Percentiles rank a stretch among this genome's conserved stretches.
phyloP scores from a whole-genome alignment of 2,113 vertebrate species.

The Dicrurus megarhynchus region DNA sequence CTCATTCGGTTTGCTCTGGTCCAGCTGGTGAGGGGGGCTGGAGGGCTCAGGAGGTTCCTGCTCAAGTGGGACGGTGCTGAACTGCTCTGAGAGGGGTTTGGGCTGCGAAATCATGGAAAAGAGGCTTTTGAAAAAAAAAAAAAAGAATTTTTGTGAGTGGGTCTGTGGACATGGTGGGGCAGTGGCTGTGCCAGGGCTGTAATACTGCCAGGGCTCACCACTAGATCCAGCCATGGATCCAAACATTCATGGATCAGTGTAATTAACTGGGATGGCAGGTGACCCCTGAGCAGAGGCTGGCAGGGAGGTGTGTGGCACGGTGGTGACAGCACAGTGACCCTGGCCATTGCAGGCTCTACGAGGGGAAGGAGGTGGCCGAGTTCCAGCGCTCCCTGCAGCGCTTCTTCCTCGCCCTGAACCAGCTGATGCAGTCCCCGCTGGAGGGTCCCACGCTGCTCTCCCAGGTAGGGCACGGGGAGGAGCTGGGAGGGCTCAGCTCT shows the following conservation, averaged over 20 bases:
- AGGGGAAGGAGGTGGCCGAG: conserved; percentile 36
- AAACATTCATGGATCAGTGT: fast-evolving
- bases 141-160: not conserved
- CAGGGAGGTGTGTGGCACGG: fast-evolving
- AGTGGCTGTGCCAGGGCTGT: not conserved
- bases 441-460: conserved; percentile 32
- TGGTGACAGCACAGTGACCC: not conserved
- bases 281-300: not conserved
- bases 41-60: not conserved
- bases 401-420: conserved; percentile 30
- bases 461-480: not conserved
- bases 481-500: not conserved
- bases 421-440: conserved; percentile 39
- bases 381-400: not conserved
- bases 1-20: fast-evolving
- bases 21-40: too few relatives aligned
- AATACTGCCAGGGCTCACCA: not conserved
- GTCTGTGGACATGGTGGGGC: fast-evolving
- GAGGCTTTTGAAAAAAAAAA: fast-evolving
- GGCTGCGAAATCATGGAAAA: not conserved
- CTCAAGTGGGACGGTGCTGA: fast-evolving
- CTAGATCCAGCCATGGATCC: not conserved
- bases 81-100: not conserved
- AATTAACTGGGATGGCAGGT: not conserved
- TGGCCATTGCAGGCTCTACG: conserved; percentile 45